Conservation (phyloP, 1,140 invertebrate genomes). For the Calycopis cecrops region DNA sequence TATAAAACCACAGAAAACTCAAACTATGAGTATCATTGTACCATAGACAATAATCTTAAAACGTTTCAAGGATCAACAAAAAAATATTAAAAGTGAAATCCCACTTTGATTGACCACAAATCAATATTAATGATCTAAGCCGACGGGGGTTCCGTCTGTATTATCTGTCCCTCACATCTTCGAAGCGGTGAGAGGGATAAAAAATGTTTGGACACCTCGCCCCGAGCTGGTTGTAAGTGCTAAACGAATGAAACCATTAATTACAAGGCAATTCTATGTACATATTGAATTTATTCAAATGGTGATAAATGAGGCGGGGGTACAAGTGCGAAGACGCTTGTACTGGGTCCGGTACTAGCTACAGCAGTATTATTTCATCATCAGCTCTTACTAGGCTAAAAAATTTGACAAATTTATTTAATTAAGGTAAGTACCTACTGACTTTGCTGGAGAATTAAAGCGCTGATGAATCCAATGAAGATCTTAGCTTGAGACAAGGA, state of each 20-base stretch:
- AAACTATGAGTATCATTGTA: conserved; percentile 29
- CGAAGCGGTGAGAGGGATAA: conserved; percentile 32
- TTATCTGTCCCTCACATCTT: conserved; percentile 35
- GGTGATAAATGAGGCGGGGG: conserved; percentile 63
- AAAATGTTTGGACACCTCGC: conserved; percentile 69
- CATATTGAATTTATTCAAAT: conserved; percentile 75
- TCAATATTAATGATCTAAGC: conserved; percentile 72
- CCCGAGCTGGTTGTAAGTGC: conserved; percentile 73
- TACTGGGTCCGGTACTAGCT: conserved; percentile 33
- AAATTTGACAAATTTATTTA: too few species aligned
- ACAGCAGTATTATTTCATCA: too few species aligned
- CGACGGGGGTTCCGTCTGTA: conserved; percentile 60
- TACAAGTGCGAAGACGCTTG: conserved; percentile 58
- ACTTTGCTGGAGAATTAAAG: too few species aligned
- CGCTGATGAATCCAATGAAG: too few species aligned
- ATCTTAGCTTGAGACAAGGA: too few species aligned
- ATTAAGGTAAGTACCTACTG: too few species aligned
- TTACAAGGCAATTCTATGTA: conserved; percentile 71
- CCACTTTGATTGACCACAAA: conserved; percentile 73
- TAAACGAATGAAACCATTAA: conserved; percentile 75
- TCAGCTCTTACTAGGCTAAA: too few species aligned
- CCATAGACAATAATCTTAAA: conserved; percentile 50
- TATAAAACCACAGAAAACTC: too few species aligned
- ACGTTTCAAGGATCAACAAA: conserved; percentile 55
- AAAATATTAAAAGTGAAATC: conserved; percentile 72